phyloP scores from a whole-genome alignment of 2,113 vertebrate genomes.

The Suricata suricatta region DNA sequence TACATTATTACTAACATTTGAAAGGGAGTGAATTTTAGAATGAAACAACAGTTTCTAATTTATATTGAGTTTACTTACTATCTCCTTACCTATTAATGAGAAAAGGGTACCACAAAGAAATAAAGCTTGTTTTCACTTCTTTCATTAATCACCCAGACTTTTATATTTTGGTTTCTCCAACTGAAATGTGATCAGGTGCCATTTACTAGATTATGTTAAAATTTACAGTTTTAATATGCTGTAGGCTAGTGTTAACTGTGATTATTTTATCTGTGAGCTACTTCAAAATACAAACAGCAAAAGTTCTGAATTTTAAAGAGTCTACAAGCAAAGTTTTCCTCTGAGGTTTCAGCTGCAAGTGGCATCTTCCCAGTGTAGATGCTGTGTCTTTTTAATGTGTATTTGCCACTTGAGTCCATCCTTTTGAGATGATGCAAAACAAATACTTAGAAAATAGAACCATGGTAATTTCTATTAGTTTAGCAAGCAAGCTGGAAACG shows the following conservation, averaged over 20 bases:
- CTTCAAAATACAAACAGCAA: not conserved
- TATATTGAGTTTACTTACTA: not conserved
- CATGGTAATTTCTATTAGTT: not conserved
- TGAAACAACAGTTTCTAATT: not conserved
- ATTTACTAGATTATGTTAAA: not conserved
- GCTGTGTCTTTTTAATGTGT: not conserved
- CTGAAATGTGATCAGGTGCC: not conserved
- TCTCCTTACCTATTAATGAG: not conserved
- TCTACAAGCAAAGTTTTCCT: not conserved
- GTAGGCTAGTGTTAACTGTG: no score
- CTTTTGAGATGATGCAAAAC: not conserved
- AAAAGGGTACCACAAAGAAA: not conserved
- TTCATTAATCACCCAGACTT: not conserved
- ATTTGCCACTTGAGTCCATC: not conserved
- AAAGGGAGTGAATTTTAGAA: not conserved
- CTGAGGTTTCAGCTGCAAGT: not conserved
- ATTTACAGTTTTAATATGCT: not conserved
- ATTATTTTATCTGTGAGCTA: not conserved
- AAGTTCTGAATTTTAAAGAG: not conserved
- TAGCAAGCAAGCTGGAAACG: not conserved
- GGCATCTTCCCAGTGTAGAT: not conserved
- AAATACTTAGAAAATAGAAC: not conserved
- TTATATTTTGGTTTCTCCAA: not conserved
- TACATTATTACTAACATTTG: not conserved
- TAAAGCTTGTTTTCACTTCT: not conserved